Conservation (phyloP, 2,113 vertebrate genomes). For the Miniopterus natalensis region DNA sequence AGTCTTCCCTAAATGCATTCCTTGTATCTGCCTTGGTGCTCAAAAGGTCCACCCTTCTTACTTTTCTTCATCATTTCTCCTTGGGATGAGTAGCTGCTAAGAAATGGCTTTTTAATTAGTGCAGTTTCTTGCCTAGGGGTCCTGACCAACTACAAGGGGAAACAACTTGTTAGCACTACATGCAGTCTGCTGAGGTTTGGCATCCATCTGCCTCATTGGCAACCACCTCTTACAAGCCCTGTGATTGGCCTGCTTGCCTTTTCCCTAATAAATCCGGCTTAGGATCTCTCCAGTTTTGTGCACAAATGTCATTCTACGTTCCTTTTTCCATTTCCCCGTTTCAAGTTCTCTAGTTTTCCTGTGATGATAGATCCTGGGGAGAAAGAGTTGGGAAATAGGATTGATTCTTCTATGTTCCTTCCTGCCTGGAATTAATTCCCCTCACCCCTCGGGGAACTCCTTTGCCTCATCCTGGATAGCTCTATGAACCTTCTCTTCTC, state of each 20-base stretch:
- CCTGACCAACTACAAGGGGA: neutral
- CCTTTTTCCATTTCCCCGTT: neutral
- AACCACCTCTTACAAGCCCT: neutral
- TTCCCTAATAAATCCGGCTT: neutral
- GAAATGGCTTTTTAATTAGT: neutral
- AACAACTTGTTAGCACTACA: neutral
- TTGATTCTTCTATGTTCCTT: neutral
- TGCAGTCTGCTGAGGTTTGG: neutral
- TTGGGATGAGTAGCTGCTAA: neutral
- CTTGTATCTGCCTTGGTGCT: neutral
- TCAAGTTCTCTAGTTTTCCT: neutral
- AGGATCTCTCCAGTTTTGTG: neutral
- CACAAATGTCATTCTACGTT: accelerated
- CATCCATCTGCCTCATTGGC: neutral
- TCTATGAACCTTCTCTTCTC: neutral
- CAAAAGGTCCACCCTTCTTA: neutral
- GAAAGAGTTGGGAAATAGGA: neutral
- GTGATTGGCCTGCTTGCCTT: neutral
- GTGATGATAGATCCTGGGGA: neutral
- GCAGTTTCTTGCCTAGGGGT: neutral
- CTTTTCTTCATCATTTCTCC: neutral
- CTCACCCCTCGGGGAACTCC: neutral
- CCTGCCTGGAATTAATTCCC: neutral
- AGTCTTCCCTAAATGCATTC: neutral
- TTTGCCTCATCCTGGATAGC: neutral